Conservation (phyloP, 2,113 vertebrate species). For the Salvelinus namaycush region DNA sequence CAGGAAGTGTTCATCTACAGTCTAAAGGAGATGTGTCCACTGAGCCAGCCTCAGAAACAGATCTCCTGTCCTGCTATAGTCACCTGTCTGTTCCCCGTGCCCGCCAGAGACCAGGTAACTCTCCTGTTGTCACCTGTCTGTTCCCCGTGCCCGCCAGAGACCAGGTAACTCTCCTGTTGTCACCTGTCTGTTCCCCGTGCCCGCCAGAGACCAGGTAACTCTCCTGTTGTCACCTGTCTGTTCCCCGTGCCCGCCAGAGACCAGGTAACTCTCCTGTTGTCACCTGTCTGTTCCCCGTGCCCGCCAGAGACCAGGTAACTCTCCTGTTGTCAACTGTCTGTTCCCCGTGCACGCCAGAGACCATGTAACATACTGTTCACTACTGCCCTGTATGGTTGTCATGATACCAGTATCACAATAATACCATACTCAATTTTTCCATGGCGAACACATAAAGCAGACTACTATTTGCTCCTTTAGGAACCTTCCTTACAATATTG, state of each 20-base stretch:
- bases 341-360: too few relatives aligned
- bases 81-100: conserved; percentile 87
- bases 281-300: too few relatives aligned
- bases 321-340: too few relatives aligned
- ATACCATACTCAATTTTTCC: neutral
- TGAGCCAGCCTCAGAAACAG: conserved; percentile 82
- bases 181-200: too few relatives aligned
- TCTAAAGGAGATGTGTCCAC: conserved; percentile 96
- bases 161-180: conserved; percentile 1
- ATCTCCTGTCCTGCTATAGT: conserved; percentile 88
- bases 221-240: too few relatives aligned
- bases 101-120: conserved; percentile 83
- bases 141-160: neutral
- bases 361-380: neutral
- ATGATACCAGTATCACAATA: neutral
- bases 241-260: too few relatives aligned
- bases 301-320: too few relatives aligned
- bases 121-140: neutral
- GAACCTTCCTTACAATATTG: too few relatives aligned
- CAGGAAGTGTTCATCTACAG: conserved; percentile 93
- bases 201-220: too few relatives aligned
- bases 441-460: too few relatives aligned
- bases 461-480: too few relatives aligned
- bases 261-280: too few relatives aligned
- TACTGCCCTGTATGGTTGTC: neutral